Base-by-base conservation (phyloP, 2,888 invertebrate genomes). In the Luperina testacea region DNA sequence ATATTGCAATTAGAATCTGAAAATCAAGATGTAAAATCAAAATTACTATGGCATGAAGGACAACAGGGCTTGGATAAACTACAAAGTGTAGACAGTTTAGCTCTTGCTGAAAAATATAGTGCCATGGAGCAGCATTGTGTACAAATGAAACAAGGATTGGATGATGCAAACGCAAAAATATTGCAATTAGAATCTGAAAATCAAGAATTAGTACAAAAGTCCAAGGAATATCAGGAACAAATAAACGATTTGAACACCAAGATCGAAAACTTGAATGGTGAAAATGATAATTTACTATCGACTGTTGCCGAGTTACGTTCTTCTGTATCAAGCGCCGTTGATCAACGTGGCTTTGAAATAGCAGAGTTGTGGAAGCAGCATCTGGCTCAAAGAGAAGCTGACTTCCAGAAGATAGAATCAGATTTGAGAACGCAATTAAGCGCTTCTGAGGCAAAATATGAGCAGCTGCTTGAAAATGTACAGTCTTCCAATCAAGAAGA, bases 331-430 rank as follows among this genome's bases (percentile, higher is more conserved):
- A 94, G 96, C 80, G 96, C 97, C 78, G 97, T 98, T 51, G 98
- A 98, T 90, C 97, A 98, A 92, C 96, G 97, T 86, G 98, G 98
- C 75, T 96, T 96, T 88, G 98, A 98, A 94, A 97, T 98, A 79
- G 98, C 98, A 17, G 97, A 97, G 93, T 96, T 98, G 90, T 98
- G 98, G 98, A 98, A 98, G 90, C 96, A 97, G 85, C 98, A 98
- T 93, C 92, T 98, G 78, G 96, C 97, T n/a, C 96, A 97, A 87
- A 97, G 97, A 65, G 98, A 98, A 95, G 95, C 93, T 17, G 98
- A 98, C 88, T 98, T 98, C 90, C 95, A 96, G 81, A 95, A 96
- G 84, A 91, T 92, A 9, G 97, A 97, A 93, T 92, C 94, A 75
- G 96, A 96, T 72, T 93, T 97, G 17, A 94, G 96, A 88, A 93